Percentiles rank a stretch among this genome's conserved stretches.
These are phyloP conservation scores for Glaucomys volans DNA, from an alignment of 2,113 vertebrate species.

Conservation along the genomic window DNA sequence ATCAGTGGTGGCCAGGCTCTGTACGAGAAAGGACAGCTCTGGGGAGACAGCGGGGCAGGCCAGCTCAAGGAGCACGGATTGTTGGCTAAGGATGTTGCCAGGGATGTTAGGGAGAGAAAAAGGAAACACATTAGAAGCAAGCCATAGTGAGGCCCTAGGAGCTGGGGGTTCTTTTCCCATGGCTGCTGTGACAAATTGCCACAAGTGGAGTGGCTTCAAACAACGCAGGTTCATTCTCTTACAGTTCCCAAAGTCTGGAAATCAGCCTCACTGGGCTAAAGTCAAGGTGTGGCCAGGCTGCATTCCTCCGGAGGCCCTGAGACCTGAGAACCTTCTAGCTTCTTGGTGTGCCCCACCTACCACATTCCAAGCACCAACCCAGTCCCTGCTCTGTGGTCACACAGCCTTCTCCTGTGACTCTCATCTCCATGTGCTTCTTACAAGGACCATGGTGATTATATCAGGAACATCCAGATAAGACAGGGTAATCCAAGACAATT, in stretches of 20 bases:
- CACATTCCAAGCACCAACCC: not conserved
- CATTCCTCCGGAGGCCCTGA: not conserved
- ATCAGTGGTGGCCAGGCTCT: not conserved
- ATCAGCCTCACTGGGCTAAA: not conserved
- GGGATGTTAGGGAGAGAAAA: not conserved
- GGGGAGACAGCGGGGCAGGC: not conserved
- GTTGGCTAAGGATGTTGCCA: not conserved
- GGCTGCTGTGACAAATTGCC: not conserved
- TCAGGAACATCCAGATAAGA: not conserved
- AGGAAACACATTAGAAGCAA: not conserved
- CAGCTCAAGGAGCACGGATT: not conserved
- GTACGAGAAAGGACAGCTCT: not conserved
- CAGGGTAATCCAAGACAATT: not conserved
- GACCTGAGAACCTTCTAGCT: not conserved
- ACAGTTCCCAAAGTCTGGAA: not conserved
- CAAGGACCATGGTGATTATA: not conserved
- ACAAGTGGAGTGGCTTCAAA: not conserved
- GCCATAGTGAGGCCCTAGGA: not conserved
- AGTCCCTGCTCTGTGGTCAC: not conserved
- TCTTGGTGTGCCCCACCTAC: not conserved
- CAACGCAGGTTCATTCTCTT: not conserved
- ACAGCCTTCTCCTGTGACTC: not conserved
- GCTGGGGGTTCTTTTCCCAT: not conserved
- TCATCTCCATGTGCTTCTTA: not conserved
- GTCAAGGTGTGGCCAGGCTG: not conserved